Evolutionary conservation across 2,888 invertebrate genomes (phyloP), one percentile per base, ranked within the genome.

Genomic region (Caenorhabditis imperialis): DNA sequence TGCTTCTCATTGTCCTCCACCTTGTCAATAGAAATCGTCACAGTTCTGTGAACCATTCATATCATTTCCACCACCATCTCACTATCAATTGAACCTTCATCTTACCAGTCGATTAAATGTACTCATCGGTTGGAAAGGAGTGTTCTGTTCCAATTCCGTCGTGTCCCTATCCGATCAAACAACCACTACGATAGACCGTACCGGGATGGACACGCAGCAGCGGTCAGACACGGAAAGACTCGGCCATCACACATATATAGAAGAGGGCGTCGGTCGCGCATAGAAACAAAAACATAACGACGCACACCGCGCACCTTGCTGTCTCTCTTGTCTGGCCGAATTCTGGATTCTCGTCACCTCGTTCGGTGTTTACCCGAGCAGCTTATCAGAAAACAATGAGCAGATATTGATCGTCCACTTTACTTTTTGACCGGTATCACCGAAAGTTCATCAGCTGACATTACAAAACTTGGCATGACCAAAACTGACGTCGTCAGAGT

Each of bases 271-370:
- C 22, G 61, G 45, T 71, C n/a, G 61, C 61, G 61, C 70, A 62
- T 55, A 62, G 70, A 71, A 71, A 71, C 70, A 71, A 57, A 67
- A 57, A 57, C 61, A 71, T 62, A 61, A 44, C 40, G 61, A 61
- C 61, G 33, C 61, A 47, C 47, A 30, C 30, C 51, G 50, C 61
- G 55, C 70, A 67, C 67, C 57, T 51, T 55, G 42, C 44, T 33
- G 18, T 60, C 57, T 53, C 38, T 27, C 42, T 42, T 65, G 25
- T 35, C 42, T 27, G 51, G 30, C 22, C 38, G 44, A 30, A 38
- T 30, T 57, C 55, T 44, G 57, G 50, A 51, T 57, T 55, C 40
- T 18, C 33, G 37, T 6, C 22, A 14, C 23, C 6, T 10, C 8
- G 7, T 44, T n/a, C n/a, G n/a, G n/a, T n/a, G n/a, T n/a, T n/a